These are phyloP conservation scores for Thamnophis elegans DNA, from an alignment of 2,797 vertebrate species.

Conservation along the genomic window DNA sequence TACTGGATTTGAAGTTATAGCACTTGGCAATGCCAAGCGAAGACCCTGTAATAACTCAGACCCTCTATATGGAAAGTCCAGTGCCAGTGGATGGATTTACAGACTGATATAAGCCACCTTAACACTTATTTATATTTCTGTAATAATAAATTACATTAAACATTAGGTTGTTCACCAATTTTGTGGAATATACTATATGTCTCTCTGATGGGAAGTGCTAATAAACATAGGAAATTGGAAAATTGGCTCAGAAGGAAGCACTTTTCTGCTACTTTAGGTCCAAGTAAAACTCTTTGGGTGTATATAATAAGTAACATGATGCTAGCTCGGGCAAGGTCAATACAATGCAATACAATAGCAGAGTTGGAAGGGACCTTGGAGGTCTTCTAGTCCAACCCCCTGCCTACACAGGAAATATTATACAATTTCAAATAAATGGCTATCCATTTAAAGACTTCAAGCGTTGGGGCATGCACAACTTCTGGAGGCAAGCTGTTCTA, in stretches of 20 bases:
- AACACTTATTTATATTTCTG: conserved; percentile 20
- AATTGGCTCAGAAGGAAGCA: conserved; percentile 11
- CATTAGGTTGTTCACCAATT: background rate
- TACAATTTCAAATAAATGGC: too few relatives aligned
- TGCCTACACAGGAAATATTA: too few relatives aligned
- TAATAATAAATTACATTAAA: conserved; percentile 22
- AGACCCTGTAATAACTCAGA: conserved; percentile 11
- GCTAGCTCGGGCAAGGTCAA: background rate
- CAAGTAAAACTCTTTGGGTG: background rate
- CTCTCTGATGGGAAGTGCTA: background rate
- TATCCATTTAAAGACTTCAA: too few relatives aligned
- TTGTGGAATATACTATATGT: background rate
- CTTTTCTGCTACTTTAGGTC: background rate
- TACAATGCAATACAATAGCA: too few relatives aligned
- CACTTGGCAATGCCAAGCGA: conserved; percentile 19
- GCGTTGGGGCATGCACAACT: too few relatives aligned
- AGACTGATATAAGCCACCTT: background rate
- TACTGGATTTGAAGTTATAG: background rate
- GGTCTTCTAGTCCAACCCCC: too few relatives aligned
- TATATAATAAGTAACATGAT: background rate
- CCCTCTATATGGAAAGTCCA: conserved; percentile 13
- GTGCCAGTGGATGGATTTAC: conserved; percentile 22
- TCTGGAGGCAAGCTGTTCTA: too few relatives aligned
- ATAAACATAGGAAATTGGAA: background rate
- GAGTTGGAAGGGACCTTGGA: too few relatives aligned